Evolutionary conservation across 1,140 invertebrate genomes (phyloP), one percentile per base, ranked within the genome.

Genomic region (Pogonus chalceus): DNA sequence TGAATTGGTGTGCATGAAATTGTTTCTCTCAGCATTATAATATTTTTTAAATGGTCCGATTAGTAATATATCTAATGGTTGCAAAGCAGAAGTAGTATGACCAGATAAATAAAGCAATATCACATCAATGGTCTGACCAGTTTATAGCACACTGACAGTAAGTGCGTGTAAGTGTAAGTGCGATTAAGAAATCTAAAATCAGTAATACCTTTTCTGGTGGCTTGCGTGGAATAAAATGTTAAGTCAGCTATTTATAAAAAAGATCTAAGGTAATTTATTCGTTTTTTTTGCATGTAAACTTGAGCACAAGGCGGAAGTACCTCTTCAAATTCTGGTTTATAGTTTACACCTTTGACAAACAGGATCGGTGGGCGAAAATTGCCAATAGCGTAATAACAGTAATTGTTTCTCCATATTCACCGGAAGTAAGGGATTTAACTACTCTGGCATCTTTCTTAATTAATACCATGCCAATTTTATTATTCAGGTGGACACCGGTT

Each of bases 401-500:
- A 2, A 65, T 52, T 14, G 53, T 65, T 58, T 60, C 61, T 20
- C 68, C 63, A 59, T 65, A 70, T 61, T 71, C 65, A 1, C 20
- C 57, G 21, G 60, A 12, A 16, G 50, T 35, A 53, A 52, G 60
- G 21, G 49, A 61, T 50, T 70, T 68, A 3, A 72, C 66, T 50
- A 21, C 50, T 63, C 62, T 67, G 10, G 63, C 23, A 53, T 64
- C 63, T 65, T 70, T 74, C 1, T 24, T 65, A 14, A 68, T 67
- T 47, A 73, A 23, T 14, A 70, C 64, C 56, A 64, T 60, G 23
- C 63, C 61, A 23, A 60, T 52, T 58, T 61, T 59, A 49, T 60
- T 69, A 49, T 66, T 71, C 23, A 72, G 18, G 56, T 75, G 69
- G 4, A 71, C 46, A 4, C 69, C 70, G n/a, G 58, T 64, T 59